Base-by-base conservation (phyloP, 2,113 vertebrate species). In the Anguilla rostrata region DNA sequence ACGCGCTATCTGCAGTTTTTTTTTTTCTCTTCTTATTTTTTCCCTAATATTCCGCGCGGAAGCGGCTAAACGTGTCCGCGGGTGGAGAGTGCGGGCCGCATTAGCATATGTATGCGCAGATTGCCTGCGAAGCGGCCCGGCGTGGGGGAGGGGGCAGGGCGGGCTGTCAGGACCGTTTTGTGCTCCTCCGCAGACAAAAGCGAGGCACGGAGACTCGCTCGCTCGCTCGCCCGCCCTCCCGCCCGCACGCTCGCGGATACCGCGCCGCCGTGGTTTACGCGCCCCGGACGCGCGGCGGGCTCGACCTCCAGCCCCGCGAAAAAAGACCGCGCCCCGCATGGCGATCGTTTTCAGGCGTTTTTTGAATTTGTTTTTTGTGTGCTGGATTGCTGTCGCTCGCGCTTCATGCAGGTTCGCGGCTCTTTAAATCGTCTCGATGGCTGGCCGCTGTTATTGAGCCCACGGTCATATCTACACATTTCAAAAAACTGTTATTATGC, bases 61-160 rank as follows among this genome's bases (percentile, higher is more conserved):
- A 46, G 16, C 1, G 40, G 83, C 34, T 84, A 84, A 71, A 71
- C 46, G 49, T 84, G 29, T 84, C 57, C 83, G 22, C 40, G 22
- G 43, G 63, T 39, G 26, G 63, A 16, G 39, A 14, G 60, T 16
- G 18, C 63, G 83, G 83, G 18, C 71, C 11, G 29, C 57, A 84
- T 84, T 84, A 71, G 60, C 83, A 84, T 84, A 84, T 75, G 83
- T 71, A 84, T 84, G 40, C 22, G 40, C 80, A 82, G 40, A 43
- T 82, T 40, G 40, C 12, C 9, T 40, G 80, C 26, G 80, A 43
- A 71, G 8, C 63, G 22, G 26, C 66, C 66, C 16, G 5, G n/a
- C 26, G 8, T 75, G n/a, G n/a, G 12, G 18, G 60, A 63, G 20
- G 39, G 80, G 15, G 39, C n/a, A 75, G 66, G 66, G 63, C 26